Conservation (phyloP, 2,888 invertebrate genomes). For the Tiliacea citrago region DNA sequence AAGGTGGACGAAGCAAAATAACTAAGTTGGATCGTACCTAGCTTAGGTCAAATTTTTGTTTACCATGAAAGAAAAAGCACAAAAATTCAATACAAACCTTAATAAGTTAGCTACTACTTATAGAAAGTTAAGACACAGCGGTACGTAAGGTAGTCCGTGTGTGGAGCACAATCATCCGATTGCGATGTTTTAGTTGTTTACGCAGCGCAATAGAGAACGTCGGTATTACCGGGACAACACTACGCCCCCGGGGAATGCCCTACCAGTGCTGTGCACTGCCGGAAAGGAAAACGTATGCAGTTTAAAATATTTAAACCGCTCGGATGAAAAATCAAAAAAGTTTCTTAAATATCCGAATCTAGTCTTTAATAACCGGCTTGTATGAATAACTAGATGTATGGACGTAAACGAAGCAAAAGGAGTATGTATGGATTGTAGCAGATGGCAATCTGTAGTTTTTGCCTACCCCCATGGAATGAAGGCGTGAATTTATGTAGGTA, state of each 20-base stretch:
- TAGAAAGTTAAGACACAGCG: slow-evolving; percentile 8
- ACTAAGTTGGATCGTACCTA: background rate
- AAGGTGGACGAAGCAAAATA: background rate
- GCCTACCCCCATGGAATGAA: background rate
- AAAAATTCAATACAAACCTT: background rate
- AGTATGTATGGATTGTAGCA: background rate
- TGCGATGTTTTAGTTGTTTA: slow-evolving; percentile 71
- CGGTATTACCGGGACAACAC: slow-evolving; percentile 62
- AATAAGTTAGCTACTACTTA: background rate
- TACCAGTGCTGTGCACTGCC: slow-evolving; percentile 34
- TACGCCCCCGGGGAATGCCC: slow-evolving; percentile 41
- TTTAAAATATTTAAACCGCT: background rate
- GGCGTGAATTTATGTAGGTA: background rate
- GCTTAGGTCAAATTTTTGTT: background rate
- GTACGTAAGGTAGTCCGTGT: slow-evolving; percentile 7
- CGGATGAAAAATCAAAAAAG: background rate
- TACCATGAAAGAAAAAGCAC: background rate
- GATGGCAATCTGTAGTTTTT: background rate
- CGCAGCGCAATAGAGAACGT: slow-evolving; percentile 69
- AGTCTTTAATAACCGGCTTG: background rate
- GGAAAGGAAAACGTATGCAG: background rate
- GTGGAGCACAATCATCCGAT: slow-evolving; percentile 65
- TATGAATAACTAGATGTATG: background rate
- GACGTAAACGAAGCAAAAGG: background rate
- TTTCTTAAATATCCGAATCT: background rate